Evolutionary conservation across 2,113 vertebrate species (phyloP), one percentile per base, ranked within the genome.

Genomic region (Aythya baeri): DNA sequence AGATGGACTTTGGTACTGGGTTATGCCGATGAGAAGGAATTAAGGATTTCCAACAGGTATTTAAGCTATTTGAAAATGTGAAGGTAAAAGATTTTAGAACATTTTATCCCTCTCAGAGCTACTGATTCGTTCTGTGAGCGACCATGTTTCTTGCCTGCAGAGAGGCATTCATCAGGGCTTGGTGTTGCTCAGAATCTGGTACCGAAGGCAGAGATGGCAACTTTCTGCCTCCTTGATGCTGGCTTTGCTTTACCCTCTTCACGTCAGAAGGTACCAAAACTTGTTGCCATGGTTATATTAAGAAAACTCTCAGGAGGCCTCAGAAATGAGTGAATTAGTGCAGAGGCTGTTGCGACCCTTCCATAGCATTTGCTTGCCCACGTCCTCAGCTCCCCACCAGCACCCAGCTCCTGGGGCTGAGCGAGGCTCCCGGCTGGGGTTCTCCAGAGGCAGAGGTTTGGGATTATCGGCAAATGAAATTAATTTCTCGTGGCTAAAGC

Each of bases 71-170:
- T 27, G 61, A 65, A 29, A 16, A 14, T 8, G 16, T 77, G 54
- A 55, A 83, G 73, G 26, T 10, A 25, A 57, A 78, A 31, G 66
- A 62, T 70, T 27, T 52, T 55, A 10, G 66, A 71, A 83, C 63
- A 46, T 43, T 74, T 62, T 52, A 8, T 27, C 91, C 49, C n/a
- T 91, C 25, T 2, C 49, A 11, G 76, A 88, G 61, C 89, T 94
- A 83, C 83, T 76, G 89, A 91, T 80, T 94, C 70, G 76, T 67
- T 85, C 70, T 58, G 38, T 79, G 93, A 94, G 89, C 75, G 81
- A 75, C 91, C 79, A 59, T 52, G 89, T 63, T 71, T 46, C 73
- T 92, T 52, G 58, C 80, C 72, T 78, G 70, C 67, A 62, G 29
- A 3, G 82, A 23, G 73, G 4, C 54, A 58, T 94, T 92, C 94